Evolutionary conservation across 2,888 invertebrate genomes (phyloP).

Genomic region (Lomographa bimaculata): DNA sequence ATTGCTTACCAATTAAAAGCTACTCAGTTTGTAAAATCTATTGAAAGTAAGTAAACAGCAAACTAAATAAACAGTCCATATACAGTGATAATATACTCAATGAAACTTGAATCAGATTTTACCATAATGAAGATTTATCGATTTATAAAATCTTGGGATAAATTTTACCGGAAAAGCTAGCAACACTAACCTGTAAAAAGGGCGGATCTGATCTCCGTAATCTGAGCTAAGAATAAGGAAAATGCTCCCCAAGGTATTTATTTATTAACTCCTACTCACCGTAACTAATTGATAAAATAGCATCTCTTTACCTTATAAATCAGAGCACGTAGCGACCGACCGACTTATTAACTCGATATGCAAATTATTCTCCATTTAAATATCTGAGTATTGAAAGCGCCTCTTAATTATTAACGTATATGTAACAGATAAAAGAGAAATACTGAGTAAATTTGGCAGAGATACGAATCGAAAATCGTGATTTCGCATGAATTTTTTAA

Average conservation of each 20-base stretch:
- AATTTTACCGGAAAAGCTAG: no score
- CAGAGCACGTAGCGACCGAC: constrained; percentile 1
- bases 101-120: no score
- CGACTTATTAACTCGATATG: constrained; percentile 7
- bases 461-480: constrained; percentile 30
- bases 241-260: constrained; percentile 1
- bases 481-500: constrained; percentile 30
- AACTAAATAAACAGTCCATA: no score
- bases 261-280: no score
- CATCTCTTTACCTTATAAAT: not conserved
- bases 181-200: no score
- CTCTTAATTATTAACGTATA: constrained; percentile 13
- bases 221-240: constrained; percentile 5
- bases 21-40: no score
- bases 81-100: no score
- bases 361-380: constrained; percentile 10
- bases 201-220: constrained; percentile 4
- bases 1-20: no score
- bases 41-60: no score
- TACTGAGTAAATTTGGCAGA: constrained; percentile 26
- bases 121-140: no score
- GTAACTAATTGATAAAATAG: not conserved
- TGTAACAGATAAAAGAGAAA: constrained; percentile 23
- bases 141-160: no score
- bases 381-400: constrained; percentile 8